phyloP scores from a whole-genome alignment of 2,888 invertebrate genomes.

The Dicyrtomina minuta region DNA sequence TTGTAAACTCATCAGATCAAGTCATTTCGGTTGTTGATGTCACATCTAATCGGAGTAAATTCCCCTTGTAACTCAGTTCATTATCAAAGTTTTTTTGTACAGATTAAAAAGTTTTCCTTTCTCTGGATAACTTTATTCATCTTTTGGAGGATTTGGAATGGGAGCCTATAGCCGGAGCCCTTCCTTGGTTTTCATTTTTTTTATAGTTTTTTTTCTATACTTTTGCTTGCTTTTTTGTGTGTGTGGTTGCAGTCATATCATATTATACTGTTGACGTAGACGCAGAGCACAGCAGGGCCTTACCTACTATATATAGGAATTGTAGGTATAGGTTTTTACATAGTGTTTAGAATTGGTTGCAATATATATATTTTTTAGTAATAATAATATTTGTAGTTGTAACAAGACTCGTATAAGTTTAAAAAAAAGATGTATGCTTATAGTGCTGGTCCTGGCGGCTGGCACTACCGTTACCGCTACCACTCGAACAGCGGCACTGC shows the following conservation, averaged over 20 bases:
- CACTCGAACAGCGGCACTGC: too few species aligned
- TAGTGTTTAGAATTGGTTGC: too few species aligned
- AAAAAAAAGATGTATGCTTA: too few species aligned
- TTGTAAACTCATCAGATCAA: background rate
- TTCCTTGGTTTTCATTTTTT: constrained; percentile 1
- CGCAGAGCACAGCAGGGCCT: too few species aligned
- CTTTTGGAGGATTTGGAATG: background rate
- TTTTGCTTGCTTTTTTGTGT: background rate
- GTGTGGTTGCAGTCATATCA: background rate
- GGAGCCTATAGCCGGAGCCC: too few species aligned
- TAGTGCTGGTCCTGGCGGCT: too few species aligned
- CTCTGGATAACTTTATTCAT: background rate
- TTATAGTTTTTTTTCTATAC: background rate
- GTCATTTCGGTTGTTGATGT: constrained; percentile 21
- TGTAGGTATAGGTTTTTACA: too few species aligned
- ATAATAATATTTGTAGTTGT: too few species aligned
- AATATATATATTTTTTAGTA: too few species aligned
- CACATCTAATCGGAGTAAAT: constrained; percentile 17
- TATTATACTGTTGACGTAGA: background rate
- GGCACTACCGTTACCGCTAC: too few species aligned
- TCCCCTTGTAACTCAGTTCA: constrained; percentile 1
- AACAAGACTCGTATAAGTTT: too few species aligned
- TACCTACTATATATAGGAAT: too few species aligned
- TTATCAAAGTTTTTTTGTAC: constrained; percentile 16
- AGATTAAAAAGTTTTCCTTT: constrained; percentile 9